These are phyloP conservation scores for Mobula hypostoma DNA, from an alignment of 2,113 vertebrate species.

Conservation along the genomic window DNA sequence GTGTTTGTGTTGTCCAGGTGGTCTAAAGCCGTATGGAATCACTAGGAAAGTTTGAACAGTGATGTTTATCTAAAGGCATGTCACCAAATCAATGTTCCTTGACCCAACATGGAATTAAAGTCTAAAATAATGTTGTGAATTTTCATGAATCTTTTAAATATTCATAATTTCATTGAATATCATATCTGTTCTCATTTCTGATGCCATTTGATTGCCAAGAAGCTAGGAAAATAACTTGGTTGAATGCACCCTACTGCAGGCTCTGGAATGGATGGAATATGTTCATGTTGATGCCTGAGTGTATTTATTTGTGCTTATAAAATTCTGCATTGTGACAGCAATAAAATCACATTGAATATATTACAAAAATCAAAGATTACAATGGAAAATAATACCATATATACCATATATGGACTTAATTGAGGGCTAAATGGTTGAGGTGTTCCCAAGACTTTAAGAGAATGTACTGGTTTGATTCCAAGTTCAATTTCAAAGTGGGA, in stretches of 20 bases:
- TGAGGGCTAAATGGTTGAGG: not conserved
- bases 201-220: not conserved
- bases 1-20: too few relatives aligned
- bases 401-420: not conserved
- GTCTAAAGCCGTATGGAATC: not conserved
- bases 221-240: not conserved
- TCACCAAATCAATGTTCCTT: not conserved
- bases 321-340: not conserved
- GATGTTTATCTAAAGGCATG: not conserved
- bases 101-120: not conserved
- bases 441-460: too few relatives aligned
- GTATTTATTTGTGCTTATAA: not conserved
- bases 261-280: not conserved
- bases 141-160: not conserved
- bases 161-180: not conserved
- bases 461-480: too few relatives aligned
- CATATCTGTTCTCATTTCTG: not conserved
- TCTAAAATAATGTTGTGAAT: not conserved
- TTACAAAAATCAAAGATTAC: not conserved
- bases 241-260: not conserved
- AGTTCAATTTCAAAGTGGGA: too few relatives aligned
- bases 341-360: constrained; percentile 1
- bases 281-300: not conserved
- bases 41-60: not conserved
- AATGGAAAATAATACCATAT: not conserved